A percentile compares a stretch with the other conserved stretches of the same genome.
Evolutionary conservation across 2,797 vertebrate species (phyloP).

Genomic region (Linurgus olivaceus): DNA sequence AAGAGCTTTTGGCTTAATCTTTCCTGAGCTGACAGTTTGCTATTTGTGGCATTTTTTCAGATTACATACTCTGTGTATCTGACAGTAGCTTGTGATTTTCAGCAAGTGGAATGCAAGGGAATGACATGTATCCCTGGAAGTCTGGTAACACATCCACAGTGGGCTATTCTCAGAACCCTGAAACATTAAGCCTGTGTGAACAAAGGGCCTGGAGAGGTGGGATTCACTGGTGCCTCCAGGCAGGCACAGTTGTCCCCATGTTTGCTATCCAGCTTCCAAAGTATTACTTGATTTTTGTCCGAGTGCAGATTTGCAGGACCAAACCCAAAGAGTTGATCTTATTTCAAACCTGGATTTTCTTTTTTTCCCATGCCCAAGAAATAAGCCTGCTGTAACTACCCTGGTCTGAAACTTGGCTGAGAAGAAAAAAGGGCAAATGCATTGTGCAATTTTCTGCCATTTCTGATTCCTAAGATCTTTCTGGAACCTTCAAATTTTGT

Average conservation of each 20-base stretch:
- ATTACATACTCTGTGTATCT: constrained; percentile 2
- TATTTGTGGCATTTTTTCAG: constrained; percentile 59
- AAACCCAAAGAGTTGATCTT: background rate
- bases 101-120: constrained; percentile 26
- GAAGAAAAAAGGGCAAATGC: background rate
- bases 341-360: background rate
- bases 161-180: background rate
- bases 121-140: background rate
- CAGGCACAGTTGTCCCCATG: background rate
- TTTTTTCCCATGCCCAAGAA: background rate
- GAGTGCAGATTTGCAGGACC: background rate
- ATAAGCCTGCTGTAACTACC: background rate
- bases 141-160: background rate
- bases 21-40: constrained; percentile 42
- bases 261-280: background rate
- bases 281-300: background rate
- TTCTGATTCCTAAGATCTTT: background rate
- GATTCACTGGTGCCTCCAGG: background rate
- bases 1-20: constrained; percentile 56
- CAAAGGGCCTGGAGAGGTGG: background rate
- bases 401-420: background rate
- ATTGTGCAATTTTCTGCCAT: background rate
- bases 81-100: constrained; percentile 52
- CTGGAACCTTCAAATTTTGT: constrained; percentile 6
- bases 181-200: background rate